Evolutionary conservation across 2,888 invertebrate species (phyloP), one percentile per base, ranked within the genome.

Genomic region (Pteria penguin): DNA sequence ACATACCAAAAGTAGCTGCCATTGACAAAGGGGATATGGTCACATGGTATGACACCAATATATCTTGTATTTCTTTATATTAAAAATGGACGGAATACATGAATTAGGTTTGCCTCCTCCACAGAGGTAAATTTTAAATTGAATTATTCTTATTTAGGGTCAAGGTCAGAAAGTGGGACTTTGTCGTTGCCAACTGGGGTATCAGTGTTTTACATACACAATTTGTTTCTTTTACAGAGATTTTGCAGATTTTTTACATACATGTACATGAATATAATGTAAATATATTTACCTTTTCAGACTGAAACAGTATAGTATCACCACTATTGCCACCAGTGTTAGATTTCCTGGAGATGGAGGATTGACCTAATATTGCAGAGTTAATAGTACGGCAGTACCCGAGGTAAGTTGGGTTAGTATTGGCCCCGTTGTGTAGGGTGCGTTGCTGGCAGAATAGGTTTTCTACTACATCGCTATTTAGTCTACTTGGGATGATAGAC

Each of bases 391-490:
- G 57, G 32, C 75, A 71, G 27, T 78, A 78, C 1, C 57, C 55
- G 2, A 75, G 74, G 55, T 57, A 60, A 29, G 71, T 75, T 33
- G 75, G 75, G 60, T 78, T 75, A 1, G 75, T 55, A 31, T 68
- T 75, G 3, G 75, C 57, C 4, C 72, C 75, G 61, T 68, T 75
- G 32, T 78, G 60, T 36, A 72, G 61, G 1, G 66, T 67, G 22
- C 78, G 33, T 45, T 76, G 75, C 54, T 78, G 78, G 29, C 74
- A 62, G 63, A 78, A 78, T 29, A 75, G 61, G 57, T 78, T 78
- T 68, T 75, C 78, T 27, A 78, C 60, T 27, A 71, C 45, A 52
- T 78, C 75, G 57, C 60, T 72, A 55, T 78, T 78, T 24, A 71
- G 31, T 36, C 68, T 55, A 5, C 33, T 45, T 29, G 75, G 75